Evolutionary conservation across 2,113 vertebrate genomes (phyloP).

Genomic region (Calyptomena viridis): DNA sequence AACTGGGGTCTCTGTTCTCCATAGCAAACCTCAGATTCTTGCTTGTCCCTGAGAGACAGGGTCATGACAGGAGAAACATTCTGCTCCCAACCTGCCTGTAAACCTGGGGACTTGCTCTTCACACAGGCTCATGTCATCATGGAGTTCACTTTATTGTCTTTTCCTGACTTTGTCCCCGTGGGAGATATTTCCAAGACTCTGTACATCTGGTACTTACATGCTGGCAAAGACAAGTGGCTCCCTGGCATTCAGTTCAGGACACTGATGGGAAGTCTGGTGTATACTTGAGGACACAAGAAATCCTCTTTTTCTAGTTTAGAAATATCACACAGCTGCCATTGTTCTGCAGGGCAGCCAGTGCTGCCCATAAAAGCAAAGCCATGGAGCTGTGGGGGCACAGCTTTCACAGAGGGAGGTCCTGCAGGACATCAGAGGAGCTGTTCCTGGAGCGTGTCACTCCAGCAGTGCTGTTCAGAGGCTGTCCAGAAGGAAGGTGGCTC

Average conservation of each 20-base stretch:
- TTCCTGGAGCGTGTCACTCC: fast-evolving
- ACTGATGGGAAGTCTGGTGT: background rate
- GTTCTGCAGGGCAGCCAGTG: background rate
- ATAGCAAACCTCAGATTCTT: background rate
- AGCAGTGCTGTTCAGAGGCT: background rate
- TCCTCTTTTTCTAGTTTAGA: background rate
- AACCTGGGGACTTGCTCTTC: background rate
- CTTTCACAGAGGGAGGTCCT: background rate
- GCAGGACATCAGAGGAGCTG: fast-evolving
- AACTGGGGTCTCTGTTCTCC: background rate
- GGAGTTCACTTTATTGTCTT: background rate
- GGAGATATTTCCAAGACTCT: background rate
- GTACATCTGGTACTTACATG: background rate
- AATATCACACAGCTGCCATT: background rate
- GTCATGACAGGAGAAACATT: background rate
- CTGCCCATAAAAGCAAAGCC: background rate
- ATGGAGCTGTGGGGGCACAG: background rate
- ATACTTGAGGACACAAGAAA: background rate
- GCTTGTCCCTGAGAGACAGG: background rate
- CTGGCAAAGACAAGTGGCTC: background rate
- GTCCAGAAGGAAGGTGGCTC: background rate
- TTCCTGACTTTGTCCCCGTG: background rate
- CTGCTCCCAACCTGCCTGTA: background rate
- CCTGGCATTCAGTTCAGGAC: background rate
- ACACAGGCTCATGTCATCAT: background rate